A percentile compares a stretch with the other conserved stretches of the same genome.
phyloP scores from a whole-genome alignment of 2,113 vertebrate species.

The Charadrius vociferus region DNA sequence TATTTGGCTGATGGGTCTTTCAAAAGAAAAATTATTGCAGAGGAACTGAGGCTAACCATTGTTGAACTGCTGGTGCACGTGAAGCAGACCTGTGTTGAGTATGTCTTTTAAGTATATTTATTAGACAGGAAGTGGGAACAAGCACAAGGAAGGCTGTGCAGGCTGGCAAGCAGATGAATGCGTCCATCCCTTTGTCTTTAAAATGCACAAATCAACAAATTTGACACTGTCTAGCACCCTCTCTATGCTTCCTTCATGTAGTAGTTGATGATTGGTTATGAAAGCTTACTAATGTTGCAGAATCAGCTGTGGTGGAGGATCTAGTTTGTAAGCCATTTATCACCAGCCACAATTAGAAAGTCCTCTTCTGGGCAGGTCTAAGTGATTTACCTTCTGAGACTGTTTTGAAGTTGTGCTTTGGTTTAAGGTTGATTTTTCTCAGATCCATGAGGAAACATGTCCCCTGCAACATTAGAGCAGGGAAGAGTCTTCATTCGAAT shows the following conservation, averaged over 20 bases:
- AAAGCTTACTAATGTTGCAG: background rate
- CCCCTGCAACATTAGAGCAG: background rate
- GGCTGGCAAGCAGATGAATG: background rate
- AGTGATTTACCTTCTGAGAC: background rate
- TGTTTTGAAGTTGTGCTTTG: background rate
- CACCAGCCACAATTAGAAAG: background rate
- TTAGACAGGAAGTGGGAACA: constrained; percentile 3
- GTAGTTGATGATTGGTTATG: background rate
- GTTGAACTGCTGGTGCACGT: background rate
- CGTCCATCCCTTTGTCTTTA: background rate
- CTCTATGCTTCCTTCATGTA: background rate
- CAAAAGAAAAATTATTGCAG: background rate
- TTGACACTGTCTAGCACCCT: background rate
- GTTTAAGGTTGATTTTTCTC: background rate
- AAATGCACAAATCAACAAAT: background rate
- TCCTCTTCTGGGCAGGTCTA: background rate
- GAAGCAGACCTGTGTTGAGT: background rate
- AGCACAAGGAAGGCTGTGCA: background rate
- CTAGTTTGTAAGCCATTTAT: background rate
- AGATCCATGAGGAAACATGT: background rate
- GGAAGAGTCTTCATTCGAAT: background rate
- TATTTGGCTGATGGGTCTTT: constrained; percentile 15
- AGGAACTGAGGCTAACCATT: constrained; percentile 23
- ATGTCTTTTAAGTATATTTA: background rate
- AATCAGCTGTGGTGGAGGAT: background rate